Base-by-base conservation (phyloP, 2,888 invertebrate genomes). In the Embidobia sp. region DNA sequence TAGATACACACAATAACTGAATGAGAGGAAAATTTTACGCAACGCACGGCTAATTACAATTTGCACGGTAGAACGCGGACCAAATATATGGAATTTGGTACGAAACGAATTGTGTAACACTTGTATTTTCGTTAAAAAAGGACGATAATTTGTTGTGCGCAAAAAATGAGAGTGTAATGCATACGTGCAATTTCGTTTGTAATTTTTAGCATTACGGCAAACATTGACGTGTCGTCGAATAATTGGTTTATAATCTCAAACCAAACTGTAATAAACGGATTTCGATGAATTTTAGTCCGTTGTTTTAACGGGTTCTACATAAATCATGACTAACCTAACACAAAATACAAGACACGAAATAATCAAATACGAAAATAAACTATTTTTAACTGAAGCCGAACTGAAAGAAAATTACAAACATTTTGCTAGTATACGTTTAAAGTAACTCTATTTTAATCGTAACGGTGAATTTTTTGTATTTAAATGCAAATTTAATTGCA, bases 81-180 rank as follows among this genome's bases (percentile, higher is more conserved):
- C 27, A 51, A 70, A 59, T 59, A 11, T 27, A 70, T 27, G 19
- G 11, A 61, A 59, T 57, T 59, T 69, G 42, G 59, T 48, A 44
- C 37, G 27, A 31, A 69, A 69, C 49, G 35, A 42, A 59, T 70
- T 70, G 44, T 49, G 8, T 16, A 35, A 42, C 37, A 59, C 31
- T 59, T 15, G 27, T 35, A 61, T 51, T 70, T 51, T 51, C 69
- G 49, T 59, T 69, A 19, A 11, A 26, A 37, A 33, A 18, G 15
- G n/a, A n/a, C 26, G 13, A 66, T 66, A 53, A 53, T 26, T 33
- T 46, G n/a, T 16, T 10, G n/a, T 2, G n/a, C 40, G 10, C 19
- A 31, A 18, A 40, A 40, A 27, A 37, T 48, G 27, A 26, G 4
- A 37, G n/a, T 29, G 29, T 37, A 29, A 10, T 29, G 29, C n/a